Evolutionary conservation across 2,113 vertebrate genomes (phyloP).

Genomic region (Lanius ludovicianus): DNA sequence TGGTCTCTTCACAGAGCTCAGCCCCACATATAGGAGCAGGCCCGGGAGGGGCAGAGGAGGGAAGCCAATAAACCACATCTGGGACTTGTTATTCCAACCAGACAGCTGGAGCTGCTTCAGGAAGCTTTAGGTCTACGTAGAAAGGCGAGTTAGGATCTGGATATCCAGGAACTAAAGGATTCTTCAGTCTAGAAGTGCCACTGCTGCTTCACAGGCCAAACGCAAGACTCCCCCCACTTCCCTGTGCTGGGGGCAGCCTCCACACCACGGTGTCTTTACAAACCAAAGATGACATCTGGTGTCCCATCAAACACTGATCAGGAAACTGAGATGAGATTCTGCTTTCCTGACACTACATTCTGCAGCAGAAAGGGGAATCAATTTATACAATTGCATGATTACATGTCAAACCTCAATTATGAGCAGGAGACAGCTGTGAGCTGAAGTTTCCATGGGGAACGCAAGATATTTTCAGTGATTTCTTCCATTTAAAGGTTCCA

Average conservation of each 20-base stretch:
- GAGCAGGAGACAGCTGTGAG: conserved; percentile 39
- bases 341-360: not conserved
- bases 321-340: not conserved
- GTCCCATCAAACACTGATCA: not conserved
- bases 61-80: not conserved
- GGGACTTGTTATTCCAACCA: not conserved
- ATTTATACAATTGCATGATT: conserved; percentile 42
- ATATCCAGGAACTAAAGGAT: not conserved
- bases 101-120: not conserved
- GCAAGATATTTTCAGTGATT: conserved; percentile 1
- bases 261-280: not conserved
- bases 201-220: not conserved
- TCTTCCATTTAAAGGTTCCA: not conserved
- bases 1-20: not conserved
- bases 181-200: not conserved
- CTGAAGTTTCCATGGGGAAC: not conserved
- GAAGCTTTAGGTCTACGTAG: not conserved
- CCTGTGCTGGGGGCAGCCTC: not conserved
- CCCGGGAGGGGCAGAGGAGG: not conserved
- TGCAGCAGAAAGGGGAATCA: not conserved
- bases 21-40: accelerated
- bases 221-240: accelerated
- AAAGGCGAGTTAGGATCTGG: not conserved
- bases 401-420: conserved; percentile 26
- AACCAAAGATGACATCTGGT: not conserved